Evolutionary conservation across 2,113 vertebrate species (phyloP).

Genomic region (Podarcis muralis): DNA sequence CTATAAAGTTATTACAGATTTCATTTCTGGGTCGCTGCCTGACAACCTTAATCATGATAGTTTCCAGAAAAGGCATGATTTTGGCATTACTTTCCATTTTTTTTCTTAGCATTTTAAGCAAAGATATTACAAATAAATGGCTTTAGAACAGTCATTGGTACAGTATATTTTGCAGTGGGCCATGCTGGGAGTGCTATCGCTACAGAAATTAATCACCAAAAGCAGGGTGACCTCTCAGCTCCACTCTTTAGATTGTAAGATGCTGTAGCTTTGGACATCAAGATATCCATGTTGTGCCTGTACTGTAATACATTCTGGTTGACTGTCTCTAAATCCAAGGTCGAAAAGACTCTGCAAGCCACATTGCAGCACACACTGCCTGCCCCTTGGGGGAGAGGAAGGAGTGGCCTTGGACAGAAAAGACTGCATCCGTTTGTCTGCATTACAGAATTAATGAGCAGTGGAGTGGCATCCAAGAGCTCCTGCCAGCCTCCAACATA

Average conservation of each 20-base stretch:
- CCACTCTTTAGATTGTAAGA: background rate
- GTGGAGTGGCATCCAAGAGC: constrained; percentile 6
- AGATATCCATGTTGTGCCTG: background rate
- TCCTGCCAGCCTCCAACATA: constrained; percentile 10
- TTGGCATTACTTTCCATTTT: background rate
- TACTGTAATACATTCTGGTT: background rate
- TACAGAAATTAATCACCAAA: background rate
- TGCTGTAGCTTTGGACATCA: background rate
- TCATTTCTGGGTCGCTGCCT: background rate
- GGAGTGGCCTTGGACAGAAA: background rate
- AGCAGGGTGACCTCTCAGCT: background rate
- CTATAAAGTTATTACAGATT: background rate
- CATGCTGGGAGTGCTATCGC: background rate
- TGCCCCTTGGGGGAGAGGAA: background rate
- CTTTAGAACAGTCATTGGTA: background rate
- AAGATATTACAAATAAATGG: background rate
- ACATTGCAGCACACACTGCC: background rate
- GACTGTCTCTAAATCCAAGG: background rate
- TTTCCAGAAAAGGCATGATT: background rate
- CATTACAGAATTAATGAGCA: constrained; percentile 28
- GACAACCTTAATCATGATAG: background rate
- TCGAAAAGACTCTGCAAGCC: background rate
- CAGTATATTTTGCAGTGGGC: background rate
- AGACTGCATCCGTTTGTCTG: constrained; percentile 1
- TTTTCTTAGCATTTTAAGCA: background rate